phyloP scores from a whole-genome alignment of 2,888 invertebrate species.

The Orthosia gracilis region DNA sequence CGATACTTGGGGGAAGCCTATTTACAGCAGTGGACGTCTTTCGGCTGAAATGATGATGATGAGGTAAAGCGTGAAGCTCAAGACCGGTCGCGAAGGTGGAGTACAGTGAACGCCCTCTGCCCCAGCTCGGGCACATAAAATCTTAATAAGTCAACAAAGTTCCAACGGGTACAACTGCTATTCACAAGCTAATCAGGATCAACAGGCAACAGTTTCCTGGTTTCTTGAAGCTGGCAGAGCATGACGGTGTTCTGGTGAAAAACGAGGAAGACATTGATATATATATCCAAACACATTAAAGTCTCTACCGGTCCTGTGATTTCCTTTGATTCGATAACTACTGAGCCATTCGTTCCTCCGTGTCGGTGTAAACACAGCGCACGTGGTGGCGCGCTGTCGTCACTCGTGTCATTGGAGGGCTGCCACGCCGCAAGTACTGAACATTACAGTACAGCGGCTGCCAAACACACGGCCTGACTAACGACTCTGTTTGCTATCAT shows the following conservation, averaged over 20 bases:
- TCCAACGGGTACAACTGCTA: background rate
- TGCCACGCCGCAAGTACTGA: conserved; percentile 33
- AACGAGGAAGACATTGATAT: background rate
- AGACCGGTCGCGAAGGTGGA: too few relatives aligned
- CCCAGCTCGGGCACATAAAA: too few relatives aligned
- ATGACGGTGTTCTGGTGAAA: background rate
- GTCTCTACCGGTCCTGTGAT: too few relatives aligned
- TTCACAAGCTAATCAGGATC: background rate
- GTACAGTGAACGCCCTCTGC: too few relatives aligned
- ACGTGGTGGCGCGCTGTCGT: conserved; percentile 21
- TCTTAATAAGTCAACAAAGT: too few relatives aligned
- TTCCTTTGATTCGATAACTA: background rate
- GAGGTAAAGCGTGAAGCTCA: too few relatives aligned
- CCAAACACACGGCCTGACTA: conserved; percentile 31
- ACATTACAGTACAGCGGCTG: conserved; percentile 2
- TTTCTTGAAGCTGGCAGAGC: too few relatives aligned
- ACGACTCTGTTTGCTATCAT: conserved; percentile 8
- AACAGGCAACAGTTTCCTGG: background rate
- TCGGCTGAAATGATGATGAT: too few relatives aligned
- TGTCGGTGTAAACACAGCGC: conserved; percentile 25
- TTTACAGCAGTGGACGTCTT: too few relatives aligned
- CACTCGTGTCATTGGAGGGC: conserved; percentile 31
- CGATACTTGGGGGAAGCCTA: too few relatives aligned
- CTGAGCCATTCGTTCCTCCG: background rate
- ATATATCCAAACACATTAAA: background rate